Percentiles rank a stretch among this genome's conserved stretches.
Evolutionary conservation across 2,113 vertebrate species (phyloP).

Genomic region (crab-eating macaque (Macaca fascicularis)): T2T-MFA8v1.1 NC_132903.1:11139001-11139500

Average conservation of each 20-base stretch:
- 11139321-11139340: too few species aligned
- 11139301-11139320: too few species aligned
- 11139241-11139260: too few species aligned
- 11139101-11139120: rapidly evolving
- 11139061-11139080: rapidly evolving
- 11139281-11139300: too few species aligned
- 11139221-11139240: too few species aligned
- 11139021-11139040: not conserved
- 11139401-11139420: not conserved
- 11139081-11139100: not conserved
- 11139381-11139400: not conserved
- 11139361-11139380: too few species aligned
- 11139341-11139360: too few species aligned
- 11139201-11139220: too few species aligned
- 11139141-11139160: not conserved
- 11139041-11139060: not conserved
- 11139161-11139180: too few species aligned
- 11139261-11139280: too few species aligned
- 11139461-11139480: conserved; percentile 3
- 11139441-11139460: not conserved
- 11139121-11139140: not conserved
- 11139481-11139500: not conserved
- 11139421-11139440: not conserved
- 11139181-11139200: too few species aligned
- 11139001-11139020: not conserved